These are phyloP conservation scores for Abscondita cerata DNA, from an alignment of 2,888 invertebrate species.

Conservation along the genomic window DNA sequence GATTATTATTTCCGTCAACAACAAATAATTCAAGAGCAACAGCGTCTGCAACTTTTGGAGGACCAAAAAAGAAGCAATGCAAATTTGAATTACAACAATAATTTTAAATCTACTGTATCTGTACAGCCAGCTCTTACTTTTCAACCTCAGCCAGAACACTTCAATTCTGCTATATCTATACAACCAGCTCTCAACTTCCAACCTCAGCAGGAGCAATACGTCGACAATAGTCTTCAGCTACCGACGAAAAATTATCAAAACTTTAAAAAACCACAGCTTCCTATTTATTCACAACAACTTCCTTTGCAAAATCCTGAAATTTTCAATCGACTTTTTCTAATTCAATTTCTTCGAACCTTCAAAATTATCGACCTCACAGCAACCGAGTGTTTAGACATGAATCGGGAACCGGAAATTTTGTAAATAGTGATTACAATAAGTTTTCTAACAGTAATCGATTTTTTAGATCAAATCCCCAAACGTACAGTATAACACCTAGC, in stretches of 20 bases:
- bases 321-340: neutral
- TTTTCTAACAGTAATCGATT: conserved; percentile 37
- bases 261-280: conserved; percentile 42
- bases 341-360: conserved; percentile 4
- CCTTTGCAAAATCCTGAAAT: neutral
- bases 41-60: conserved; percentile 45
- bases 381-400: conserved; percentile 55
- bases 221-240: conserved; percentile 49
- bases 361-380: conserved; percentile 30
- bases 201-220: conserved; percentile 37
- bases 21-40: conserved; percentile 65
- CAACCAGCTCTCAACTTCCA: conserved; percentile 49
- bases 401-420: conserved; percentile 51
- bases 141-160: too few species aligned
- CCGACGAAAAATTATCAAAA: conserved; percentile 51
- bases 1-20: conserved; percentile 73
- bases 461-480: conserved; percentile 43
- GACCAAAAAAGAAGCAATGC: conserved; percentile 43
- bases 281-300: conserved; percentile 25
- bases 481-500: conserved; percentile 31
- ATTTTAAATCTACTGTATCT: neutral
- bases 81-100: neutral
- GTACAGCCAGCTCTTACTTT: conserved; percentile 47
- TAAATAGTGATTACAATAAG: conserved; percentile 38
- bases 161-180: neutral